Conservation (phyloP, 2,888 invertebrate genomes). For the Cryptocheilus praepositus region DNA sequence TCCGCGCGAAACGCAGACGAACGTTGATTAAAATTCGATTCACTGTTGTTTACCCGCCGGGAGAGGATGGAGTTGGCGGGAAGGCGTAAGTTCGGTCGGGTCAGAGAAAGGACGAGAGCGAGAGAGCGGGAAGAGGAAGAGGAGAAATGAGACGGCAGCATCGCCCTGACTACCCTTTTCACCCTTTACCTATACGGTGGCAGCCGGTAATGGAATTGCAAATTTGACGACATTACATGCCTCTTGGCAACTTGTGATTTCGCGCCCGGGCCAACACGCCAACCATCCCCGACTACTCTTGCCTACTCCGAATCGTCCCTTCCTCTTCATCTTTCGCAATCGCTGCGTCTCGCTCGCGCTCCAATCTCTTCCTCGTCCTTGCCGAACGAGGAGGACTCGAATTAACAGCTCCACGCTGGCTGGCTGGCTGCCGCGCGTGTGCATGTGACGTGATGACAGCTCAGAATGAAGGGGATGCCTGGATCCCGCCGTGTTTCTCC, state of each 20-base stretch:
- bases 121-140: conserved; percentile 17
- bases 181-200: conserved; percentile 55
- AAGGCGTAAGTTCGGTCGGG: conserved; percentile 7
- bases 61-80: neutral
- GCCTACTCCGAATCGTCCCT: conserved; percentile 45
- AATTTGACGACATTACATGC: conserved; percentile 72
- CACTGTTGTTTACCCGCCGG: neutral
- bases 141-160: conserved; percentile 22
- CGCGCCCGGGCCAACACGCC: conserved; percentile 55
- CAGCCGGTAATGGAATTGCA: conserved; percentile 71
- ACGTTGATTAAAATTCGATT: no score
- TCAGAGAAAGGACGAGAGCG: conserved; percentile 14
- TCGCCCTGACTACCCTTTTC: conserved; percentile 50
- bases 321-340: conserved; percentile 19
- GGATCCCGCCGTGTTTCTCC: conserved; percentile 15
- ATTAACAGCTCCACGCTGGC: conserved; percentile 56
- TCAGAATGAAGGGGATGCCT: conserved; percentile 10
- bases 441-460: conserved; percentile 40
- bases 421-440: conserved; percentile 17
- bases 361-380: conserved; percentile 13
- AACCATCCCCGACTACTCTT: conserved; percentile 28
- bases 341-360: neutral
- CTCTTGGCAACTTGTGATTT: conserved; percentile 72
- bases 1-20: no score
- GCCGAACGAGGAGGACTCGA: conserved; percentile 49